Base-by-base conservation (phyloP, 2,797 vertebrate genomes). In the Lacerta agilis region DNA sequence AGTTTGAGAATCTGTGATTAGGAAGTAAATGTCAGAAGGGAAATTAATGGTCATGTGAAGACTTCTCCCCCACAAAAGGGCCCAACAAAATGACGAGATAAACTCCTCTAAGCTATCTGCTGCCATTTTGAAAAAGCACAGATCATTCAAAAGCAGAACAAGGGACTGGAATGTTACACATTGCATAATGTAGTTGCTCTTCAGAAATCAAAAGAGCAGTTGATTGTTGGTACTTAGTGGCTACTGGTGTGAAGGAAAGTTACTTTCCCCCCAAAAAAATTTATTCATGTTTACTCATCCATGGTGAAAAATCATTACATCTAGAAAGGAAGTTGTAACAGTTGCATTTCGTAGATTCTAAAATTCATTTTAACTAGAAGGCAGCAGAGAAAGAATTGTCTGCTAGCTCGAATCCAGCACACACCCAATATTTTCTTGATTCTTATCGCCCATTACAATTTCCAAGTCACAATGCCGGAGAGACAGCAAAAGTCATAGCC, bases 61-160 rank as follows among this genome's bases (percentile, higher is more conserved):
- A 84, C 38, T 29, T 27, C 75, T 76, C 79, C 84, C 67, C 71
- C 64, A 67, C 69, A 87, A 87, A 93, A 83, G 79, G 0, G 15
- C 1, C 15, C 58, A 79, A 86, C 27, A 90, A 71, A 90, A 84
- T 20, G 83, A 55, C 49, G 4, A 61, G 36, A 82, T 76, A 29
- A n/a, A 55, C 8, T 66, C 9, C 11, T 61, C 43, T 73, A 29
- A 15, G 25, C 45, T 15, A 36, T 10, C 18, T 69, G 25, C 8
- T 45, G 29, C 83, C 72, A 81, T 17, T 45, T 5, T 79, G 9
- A 64, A 41, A 61, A 72, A 88, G 29, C 38, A 78, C 67, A 71
- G 11, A 45, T 58, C 45, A 58, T 49, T 49, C 10, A 29, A 67
- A 73, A 66, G 72, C 36, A 72, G 36, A 85, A 79, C 10, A 18